A percentile compares a stretch with the other conserved stretches of the same genome.
phyloP scores from a whole-genome alignment of 2,888 invertebrate species.

The Trypoxylon attenuatum region DNA sequence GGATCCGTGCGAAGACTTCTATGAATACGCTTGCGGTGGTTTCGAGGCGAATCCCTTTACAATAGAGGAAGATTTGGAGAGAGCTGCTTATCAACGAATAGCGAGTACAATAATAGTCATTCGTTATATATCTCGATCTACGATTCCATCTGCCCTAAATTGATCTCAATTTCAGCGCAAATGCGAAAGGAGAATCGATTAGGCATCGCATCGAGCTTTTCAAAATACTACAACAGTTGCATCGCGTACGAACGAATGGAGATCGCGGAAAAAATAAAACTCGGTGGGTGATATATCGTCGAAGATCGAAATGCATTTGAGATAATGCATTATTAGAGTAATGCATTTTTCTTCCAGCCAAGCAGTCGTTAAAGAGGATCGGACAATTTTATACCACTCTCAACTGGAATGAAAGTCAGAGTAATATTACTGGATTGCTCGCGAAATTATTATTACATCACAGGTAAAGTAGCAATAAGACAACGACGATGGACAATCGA shows the following conservation, averaged over 20 bases:
- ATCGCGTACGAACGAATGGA: slow-evolving; percentile 48
- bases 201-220: slow-evolving; percentile 23
- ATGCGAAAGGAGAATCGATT: slow-evolving; percentile 28
- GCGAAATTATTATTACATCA: slow-evolving; percentile 50
- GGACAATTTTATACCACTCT: slow-evolving; percentile 47
- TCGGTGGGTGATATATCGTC: slow-evolving; percentile 37
- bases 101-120: slow-evolving; percentile 39
- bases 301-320: slow-evolving; percentile 3
- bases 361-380: slow-evolving; percentile 35
- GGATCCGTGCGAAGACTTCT: slow-evolving; percentile 63
- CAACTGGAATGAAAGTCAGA: slow-evolving; percentile 19
- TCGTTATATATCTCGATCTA: not conserved
- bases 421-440: slow-evolving; percentile 48
- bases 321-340: slow-evolving; percentile 17
- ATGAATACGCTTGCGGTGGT: slow-evolving; percentile 59
- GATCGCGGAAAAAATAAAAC: slow-evolving; percentile 30
- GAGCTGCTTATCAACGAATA: slow-evolving; percentile 50
- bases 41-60: slow-evolving; percentile 55
- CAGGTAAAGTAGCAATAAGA: slow-evolving; percentile 39
- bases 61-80: slow-evolving; percentile 39
- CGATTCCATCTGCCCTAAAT: not conserved
- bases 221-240: slow-evolving; percentile 57
- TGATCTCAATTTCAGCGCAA: slow-evolving; percentile 42
- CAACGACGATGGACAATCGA: slow-evolving; percentile 11
- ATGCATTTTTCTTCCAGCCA: slow-evolving; percentile 41